Conservation (phyloP, 2,797 vertebrate species). For the Bradypodion ventrale region DNA sequence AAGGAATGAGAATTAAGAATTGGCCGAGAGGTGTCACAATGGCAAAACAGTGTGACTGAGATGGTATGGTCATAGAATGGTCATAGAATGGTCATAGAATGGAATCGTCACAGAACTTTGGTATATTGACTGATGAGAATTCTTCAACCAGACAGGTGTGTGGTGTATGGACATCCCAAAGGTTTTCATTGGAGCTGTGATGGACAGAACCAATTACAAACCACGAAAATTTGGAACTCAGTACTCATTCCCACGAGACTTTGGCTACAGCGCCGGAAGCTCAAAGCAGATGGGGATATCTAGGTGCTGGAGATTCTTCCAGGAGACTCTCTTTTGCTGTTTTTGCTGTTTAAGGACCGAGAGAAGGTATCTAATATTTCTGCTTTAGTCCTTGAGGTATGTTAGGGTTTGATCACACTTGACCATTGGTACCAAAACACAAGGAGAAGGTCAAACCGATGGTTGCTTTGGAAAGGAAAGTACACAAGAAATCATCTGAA, state of each 20-base stretch:
- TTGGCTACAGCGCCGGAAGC: neutral
- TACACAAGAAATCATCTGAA: too few relatives aligned
- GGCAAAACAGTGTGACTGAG: neutral
- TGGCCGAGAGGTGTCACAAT: conserved; percentile 30
- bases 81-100: neutral
- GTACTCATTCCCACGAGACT: neutral
- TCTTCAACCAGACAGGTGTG: neutral
- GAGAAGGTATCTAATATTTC: conserved; percentile 16
- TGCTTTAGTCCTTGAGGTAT: neutral
- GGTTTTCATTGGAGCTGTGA: neutral
- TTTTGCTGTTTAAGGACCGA: conserved; percentile 21
- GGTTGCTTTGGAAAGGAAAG: neutral
- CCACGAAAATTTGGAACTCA: neutral
- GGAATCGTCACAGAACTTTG: neutral
- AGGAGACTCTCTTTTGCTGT: neutral
- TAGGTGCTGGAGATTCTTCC: conserved; percentile 13
- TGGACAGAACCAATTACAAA: neutral
- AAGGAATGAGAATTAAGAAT: neutral
- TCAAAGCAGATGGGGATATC: neutral
- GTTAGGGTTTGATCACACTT: neutral
- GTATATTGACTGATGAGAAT: neutral
- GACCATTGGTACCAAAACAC: neutral
- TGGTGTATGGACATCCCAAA: neutral
- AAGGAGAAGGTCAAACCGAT: too few relatives aligned
- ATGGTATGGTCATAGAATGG: neutral